These are phyloP conservation scores for Limanda limanda DNA, from an alignment of 2,113 vertebrate species.

Conservation along the genomic window DNA sequence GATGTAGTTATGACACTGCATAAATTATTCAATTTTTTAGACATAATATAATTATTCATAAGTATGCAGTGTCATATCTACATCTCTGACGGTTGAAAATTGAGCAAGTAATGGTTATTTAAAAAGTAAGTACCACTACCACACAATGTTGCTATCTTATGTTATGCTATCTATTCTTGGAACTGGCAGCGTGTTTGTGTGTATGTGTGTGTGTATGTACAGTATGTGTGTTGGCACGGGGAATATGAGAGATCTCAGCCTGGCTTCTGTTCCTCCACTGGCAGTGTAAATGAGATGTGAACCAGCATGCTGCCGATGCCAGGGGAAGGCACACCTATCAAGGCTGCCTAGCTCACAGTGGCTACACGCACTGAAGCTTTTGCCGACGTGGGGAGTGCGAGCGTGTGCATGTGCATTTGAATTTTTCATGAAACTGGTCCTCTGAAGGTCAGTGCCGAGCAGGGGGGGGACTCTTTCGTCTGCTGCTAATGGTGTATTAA, in stretches of 20 bases:
- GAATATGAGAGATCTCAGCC: constrained; percentile 70
- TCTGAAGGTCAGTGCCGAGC: constrained; percentile 72
- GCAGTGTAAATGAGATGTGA: constrained; percentile 73
- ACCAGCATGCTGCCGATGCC: constrained; percentile 64
- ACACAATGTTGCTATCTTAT: too few relatives aligned
- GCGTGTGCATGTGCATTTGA: constrained; percentile 53
- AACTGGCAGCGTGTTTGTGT: constrained; percentile 36
- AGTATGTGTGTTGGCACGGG: constrained; percentile 25
- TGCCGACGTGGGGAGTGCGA: constrained; percentile 51
- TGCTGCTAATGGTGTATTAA: constrained; percentile 78
- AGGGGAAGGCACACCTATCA: constrained; percentile 66
- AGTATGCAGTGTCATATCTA: too few relatives aligned
- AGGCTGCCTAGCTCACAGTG: constrained; percentile 60
- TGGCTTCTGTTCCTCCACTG: constrained; percentile 50
- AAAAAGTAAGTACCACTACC: too few relatives aligned
- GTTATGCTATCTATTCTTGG: too few relatives aligned
- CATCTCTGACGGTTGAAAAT: too few relatives aligned
- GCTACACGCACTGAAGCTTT: constrained; percentile 40
- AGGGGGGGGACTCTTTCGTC: constrained; percentile 62
- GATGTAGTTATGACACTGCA: too few relatives aligned
- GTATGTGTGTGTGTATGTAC: background rate
- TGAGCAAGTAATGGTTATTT: too few relatives aligned
- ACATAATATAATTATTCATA: too few relatives aligned
- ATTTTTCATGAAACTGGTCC: constrained; percentile 75
- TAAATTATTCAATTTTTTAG: too few relatives aligned